phyloP scores from a whole-genome alignment of 2,888 invertebrate species.

The Stenodera caucasica region DNA sequence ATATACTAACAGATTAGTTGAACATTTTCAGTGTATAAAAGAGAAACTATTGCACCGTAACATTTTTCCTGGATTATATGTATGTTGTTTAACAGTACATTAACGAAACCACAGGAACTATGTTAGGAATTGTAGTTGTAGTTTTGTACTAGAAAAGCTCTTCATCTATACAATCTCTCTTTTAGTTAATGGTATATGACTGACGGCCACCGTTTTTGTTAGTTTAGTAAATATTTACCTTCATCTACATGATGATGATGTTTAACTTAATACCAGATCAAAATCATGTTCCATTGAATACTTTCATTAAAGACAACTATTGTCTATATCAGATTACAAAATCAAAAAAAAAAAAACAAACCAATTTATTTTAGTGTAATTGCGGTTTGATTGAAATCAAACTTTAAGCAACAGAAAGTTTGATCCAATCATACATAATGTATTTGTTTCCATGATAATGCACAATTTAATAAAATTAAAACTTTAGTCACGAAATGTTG shows the following conservation, averaged over 20 bases:
- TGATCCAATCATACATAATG: conserved; percentile 18
- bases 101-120: conserved; percentile 37
- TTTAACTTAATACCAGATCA: conserved; percentile 16
- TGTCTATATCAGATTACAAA: too few species aligned
- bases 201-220: conserved; percentile 28
- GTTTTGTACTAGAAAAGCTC: conserved; percentile 12
- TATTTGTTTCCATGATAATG: conserved; percentile 22
- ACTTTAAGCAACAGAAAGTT: not conserved
- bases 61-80: conserved; percentile 39
- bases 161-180: conserved; percentile 15
- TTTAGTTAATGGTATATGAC: conserved; percentile 32
- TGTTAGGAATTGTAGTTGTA: conserved; percentile 17
- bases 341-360: too few species aligned
- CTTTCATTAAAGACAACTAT: not conserved
- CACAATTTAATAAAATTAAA: conserved; percentile 23
- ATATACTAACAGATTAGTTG: conserved; percentile 19
- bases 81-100: conserved; percentile 42
- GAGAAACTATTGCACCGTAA: conserved; percentile 25
- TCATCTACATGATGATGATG: conserved; percentile 28
- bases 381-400: not conserved
- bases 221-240: conserved; percentile 32
- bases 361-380: too few species aligned
- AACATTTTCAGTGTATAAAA: conserved; percentile 17
- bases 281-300: not conserved
- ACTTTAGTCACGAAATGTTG: conserved; percentile 21